Evolutionary conservation across 2,888 invertebrate species (phyloP).

Genomic region (Invenusta paracnida): DNA sequence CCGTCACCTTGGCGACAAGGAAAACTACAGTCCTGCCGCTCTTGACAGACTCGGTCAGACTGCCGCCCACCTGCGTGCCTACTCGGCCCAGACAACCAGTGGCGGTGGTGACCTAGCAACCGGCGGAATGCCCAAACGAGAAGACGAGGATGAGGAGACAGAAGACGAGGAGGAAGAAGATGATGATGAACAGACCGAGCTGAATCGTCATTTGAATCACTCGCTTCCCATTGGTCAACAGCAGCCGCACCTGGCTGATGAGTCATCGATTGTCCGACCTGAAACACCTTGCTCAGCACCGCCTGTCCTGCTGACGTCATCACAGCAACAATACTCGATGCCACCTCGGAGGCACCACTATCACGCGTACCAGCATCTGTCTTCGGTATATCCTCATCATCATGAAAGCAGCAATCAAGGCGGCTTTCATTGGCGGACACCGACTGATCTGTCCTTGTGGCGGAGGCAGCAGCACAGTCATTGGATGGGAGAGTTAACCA

Average conservation of each 20-base stretch:
- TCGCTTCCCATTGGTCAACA: conserved; percentile 25
- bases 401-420: not conserved
- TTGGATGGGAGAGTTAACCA: not conserved
- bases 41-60: not conserved
- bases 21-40: conserved; percentile 24
- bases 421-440: not conserved
- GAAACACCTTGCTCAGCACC: not conserved
- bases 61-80: not conserved
- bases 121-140: not conserved
- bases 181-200: not conserved
- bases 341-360: not conserved
- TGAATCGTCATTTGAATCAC: not conserved
- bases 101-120: no score
- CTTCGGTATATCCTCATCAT: no score
- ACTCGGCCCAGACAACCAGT: not conserved
- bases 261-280: not conserved
- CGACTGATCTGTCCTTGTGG: not conserved
- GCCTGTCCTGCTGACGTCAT: not conserved
- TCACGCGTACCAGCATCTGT: not conserved
- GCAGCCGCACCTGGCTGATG: not conserved
- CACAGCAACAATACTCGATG: not conserved
- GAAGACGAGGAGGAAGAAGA: conserved; percentile 1
- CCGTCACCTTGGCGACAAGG: conserved; percentile 27
- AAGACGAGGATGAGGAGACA: not conserved
- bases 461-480: not conserved